Percentiles rank a stretch among this genome's conserved stretches.
These are phyloP conservation scores for Platalea minor DNA, from an alignment of 2,797 vertebrate genomes.

Conservation along the genomic window DNA sequence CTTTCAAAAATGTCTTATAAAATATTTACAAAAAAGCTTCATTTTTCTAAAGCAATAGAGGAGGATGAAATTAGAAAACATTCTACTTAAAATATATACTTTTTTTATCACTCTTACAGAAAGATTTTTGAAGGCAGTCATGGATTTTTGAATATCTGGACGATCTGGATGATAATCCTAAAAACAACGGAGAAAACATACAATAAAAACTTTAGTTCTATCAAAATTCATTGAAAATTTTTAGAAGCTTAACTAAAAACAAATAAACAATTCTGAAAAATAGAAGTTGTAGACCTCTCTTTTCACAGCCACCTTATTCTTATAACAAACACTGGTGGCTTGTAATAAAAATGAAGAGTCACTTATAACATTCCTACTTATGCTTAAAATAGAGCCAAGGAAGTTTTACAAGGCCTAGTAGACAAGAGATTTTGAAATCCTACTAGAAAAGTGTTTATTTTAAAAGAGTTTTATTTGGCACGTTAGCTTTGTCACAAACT, in stretches of 20 bases:
- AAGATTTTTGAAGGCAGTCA: conserved; percentile 92
- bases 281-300: background rate
- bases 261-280: background rate
- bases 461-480: background rate
- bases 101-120: conserved; percentile 81
- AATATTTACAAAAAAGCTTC: background rate
- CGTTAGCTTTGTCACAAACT: background rate
- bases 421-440: background rate
- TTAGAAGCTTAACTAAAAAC: background rate
- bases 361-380: background rate
- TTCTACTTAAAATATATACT: background rate
- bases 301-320: background rate
- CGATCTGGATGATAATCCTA: conserved; percentile 92
- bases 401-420: background rate
- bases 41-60: background rate
- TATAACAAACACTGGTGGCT: background rate
- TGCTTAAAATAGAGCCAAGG: background rate
- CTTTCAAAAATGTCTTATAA: background rate
- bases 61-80: background rate
- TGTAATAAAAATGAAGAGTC: background rate
- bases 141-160: conserved; percentile 93
- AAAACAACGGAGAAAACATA: conserved; percentile 23
- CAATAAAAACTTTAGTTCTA: background rate
- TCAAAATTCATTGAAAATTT: background rate
- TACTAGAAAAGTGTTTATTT: background rate